Evolutionary conservation across 2,888 invertebrate genomes (phyloP), one percentile per base, ranked within the genome.

Genomic region (Allolobophora icterica): DNA sequence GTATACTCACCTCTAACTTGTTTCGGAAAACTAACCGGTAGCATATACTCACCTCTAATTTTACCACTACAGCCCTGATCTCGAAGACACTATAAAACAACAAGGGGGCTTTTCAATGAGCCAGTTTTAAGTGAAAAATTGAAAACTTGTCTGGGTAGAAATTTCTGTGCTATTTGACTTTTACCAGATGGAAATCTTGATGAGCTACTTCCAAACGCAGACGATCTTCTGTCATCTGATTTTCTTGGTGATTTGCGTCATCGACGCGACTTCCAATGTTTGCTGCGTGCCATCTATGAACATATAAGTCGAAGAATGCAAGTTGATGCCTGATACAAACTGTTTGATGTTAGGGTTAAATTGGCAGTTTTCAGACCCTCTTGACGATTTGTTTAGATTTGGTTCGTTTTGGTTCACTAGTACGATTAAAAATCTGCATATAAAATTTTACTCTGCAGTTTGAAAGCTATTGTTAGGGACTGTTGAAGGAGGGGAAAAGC

Each of bases 201-300:
- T 6, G 87, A 87, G 38, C 35, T 87, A 17, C 84, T 90, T 83
- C 90, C 90, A 38, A 30, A 30, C 1, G 87, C 84, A 15, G 87
- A 90, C 84, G 90, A 90, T 19, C 87, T 90, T 33, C 87, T 90
- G 38, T 17, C 71, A 24, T 90, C 84, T 6, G 90, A 90, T 35
- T 84, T 87, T 30, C 40, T 90, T n/a, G 90, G 38, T 35, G 84
- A 90, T 19, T 45, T 90, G 45, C 83, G 90, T 42, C 38, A 40
- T 35, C 34, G 40, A 4, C 8, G 24, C 30, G 84, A 90, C 90
- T 90, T 90, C 45, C 84, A 84, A 30, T 90, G 45, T 42, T 38
- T 90, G 83, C 71, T 90, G 15, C 90, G 90, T 42, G 90, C 84
- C 30, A 40, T 90, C 30, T 90, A 90, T 24, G 90, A 90, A 21